phyloP scores from a whole-genome alignment of 2,888 invertebrate genomes.

The Drosophila picticornis region DNA sequence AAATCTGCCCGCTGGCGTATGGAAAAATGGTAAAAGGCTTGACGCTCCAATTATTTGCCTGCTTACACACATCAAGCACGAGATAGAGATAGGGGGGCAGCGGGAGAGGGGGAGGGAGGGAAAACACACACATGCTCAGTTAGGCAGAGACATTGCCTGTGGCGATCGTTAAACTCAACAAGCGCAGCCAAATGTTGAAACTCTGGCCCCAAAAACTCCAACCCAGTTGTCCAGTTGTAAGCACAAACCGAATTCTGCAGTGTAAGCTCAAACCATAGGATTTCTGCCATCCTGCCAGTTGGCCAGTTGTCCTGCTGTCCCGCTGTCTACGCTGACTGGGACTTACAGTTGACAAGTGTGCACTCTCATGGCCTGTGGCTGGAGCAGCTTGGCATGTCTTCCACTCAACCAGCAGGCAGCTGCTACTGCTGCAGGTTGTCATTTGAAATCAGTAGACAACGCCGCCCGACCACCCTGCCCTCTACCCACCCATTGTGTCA shows the following conservation, averaged over 20 bases:
- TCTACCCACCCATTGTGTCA: neutral
- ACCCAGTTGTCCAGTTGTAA: slow-evolving; percentile 11
- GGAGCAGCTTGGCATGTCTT: slow-evolving; percentile 60
- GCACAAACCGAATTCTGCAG: slow-evolving; percentile 12
- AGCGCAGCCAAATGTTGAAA: slow-evolving; percentile 44
- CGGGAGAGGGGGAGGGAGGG: neutral
- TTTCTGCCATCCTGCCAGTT: slow-evolving; percentile 4
- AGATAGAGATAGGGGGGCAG: neutral
- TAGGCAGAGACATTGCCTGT: slow-evolving; percentile 39
- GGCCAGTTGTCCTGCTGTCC: slow-evolving; percentile 13
- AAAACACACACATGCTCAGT: neutral
- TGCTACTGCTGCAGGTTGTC: slow-evolving; percentile 60
- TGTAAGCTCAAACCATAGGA: slow-evolving; percentile 9
- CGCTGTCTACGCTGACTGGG: slow-evolving; percentile 23
- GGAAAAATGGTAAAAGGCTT: slow-evolving; percentile 50
- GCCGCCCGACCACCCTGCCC: slow-evolving; percentile 4
- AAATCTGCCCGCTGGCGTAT: slow-evolving; percentile 42
- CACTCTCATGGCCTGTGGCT: slow-evolving; percentile 70
- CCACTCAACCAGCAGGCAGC: slow-evolving; percentile 17
- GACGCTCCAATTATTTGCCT: slow-evolving; percentile 68
- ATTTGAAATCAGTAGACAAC: slow-evolving; percentile 68
- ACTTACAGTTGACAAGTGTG: slow-evolving; percentile 71
- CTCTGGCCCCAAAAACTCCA: slow-evolving; percentile 10
- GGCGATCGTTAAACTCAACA: slow-evolving; percentile 70
- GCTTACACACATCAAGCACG: slow-evolving; percentile 31